Conservation (phyloP, 2,888 invertebrate genomes). For the Leptarthrus brevirostris region DNA sequence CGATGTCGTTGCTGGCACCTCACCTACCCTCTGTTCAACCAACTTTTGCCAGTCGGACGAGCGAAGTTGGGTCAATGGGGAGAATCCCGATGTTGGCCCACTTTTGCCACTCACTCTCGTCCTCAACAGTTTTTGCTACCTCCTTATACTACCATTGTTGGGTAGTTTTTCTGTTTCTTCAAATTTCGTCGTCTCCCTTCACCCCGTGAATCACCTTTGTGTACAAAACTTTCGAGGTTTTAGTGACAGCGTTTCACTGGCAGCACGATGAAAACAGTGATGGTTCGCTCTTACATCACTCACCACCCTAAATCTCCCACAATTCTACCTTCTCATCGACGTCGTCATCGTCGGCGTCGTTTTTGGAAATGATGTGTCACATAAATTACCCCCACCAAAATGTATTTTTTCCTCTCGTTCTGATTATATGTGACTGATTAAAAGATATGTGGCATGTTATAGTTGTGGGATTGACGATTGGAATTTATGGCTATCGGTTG, state of each 20-base stretch:
- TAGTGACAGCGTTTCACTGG: conserved; percentile 1
- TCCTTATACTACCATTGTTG: background rate
- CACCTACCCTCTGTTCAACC: background rate
- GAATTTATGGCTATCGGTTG: conserved; percentile 53
- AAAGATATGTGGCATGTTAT: conserved; percentile 55
- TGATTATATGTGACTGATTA: conserved; percentile 57
- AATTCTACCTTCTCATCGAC: conserved; percentile 38
- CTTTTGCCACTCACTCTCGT: background rate
- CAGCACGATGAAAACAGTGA: background rate
- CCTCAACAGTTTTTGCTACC: background rate
- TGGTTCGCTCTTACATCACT: conserved; percentile 35
- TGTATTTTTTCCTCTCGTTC: conserved; percentile 53
- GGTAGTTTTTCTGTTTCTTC: conserved; percentile 45
- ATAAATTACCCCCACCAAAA: conserved; percentile 54
- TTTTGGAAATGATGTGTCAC: conserved; percentile 56
- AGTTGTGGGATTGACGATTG: conserved; percentile 55
- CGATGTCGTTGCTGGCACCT: conserved; percentile 17
- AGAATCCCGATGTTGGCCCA: background rate
- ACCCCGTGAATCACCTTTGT: background rate
- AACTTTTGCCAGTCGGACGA: conserved; percentile 27
- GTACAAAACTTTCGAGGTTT: conserved; percentile 4
- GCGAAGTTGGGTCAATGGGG: background rate
- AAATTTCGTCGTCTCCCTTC: background rate
- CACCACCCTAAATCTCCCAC: background rate
- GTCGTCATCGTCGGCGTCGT: conserved; percentile 52